Base-by-base conservation (phyloP, 2,113 vertebrate species). In the Urocitellus parryii region DNA sequence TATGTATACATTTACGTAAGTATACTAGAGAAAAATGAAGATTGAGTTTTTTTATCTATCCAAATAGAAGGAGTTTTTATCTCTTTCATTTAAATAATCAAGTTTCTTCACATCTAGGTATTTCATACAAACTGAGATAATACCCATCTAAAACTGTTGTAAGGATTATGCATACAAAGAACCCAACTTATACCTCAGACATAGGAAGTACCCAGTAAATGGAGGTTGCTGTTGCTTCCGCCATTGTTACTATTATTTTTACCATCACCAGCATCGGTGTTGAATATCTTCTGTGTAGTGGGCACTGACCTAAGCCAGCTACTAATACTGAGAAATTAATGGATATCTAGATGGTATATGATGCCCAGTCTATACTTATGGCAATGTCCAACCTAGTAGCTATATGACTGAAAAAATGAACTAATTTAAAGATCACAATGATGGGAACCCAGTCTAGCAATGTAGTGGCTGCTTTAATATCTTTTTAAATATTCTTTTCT, bases 1-100 rank as follows among this genome's bases (percentile, higher is more conserved):
- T 45, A 45, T 5, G 45, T 45, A 45, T 45, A 45, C 45, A 45
- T 45, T 45, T 45, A 37, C 76, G 11, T 72, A 53, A 83, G 58
- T 84, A 77, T 1, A 16, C 39, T 80, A 72, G 32, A n/a, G 48
- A 24, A 42, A 85, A 88, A 51, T 89, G 51, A 92, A 97, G 82
- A 68, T 32, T 81, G 74, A 84, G 5, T 37, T 72, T 81, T 96
- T 90, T 48, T 58, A 67, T 85, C 67, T 88, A 67, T 63, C 61
- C 27, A 78, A 78, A 85, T 24, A 79, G 88, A 67, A 20, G 67
- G 32, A 22, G 45, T 93, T 95, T 93, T 68, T 93, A 12, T 93
- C 22, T 73, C 24, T 39, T 2, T 4, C 42, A 18, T 76, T 79
- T 89, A 58, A 51, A 82, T 82, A 42, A 27, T 63, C 34, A n/a